phyloP scores from a whole-genome alignment of 2,113 vertebrate species.

The Brachionichthys hirsutus region DNA sequence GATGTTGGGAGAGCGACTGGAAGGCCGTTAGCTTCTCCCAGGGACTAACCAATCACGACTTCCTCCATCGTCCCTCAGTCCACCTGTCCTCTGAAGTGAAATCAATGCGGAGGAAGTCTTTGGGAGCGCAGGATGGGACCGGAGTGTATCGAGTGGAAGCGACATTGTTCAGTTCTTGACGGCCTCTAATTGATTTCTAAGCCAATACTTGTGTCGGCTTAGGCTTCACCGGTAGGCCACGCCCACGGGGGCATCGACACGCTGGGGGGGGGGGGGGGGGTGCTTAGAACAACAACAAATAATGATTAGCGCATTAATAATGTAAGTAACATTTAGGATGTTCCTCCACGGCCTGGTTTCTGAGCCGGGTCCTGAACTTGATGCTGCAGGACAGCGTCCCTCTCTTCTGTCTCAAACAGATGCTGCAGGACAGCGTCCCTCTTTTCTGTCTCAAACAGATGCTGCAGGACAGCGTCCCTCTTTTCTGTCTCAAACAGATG shows the following conservation, averaged over 20 bases:
- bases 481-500: no score
- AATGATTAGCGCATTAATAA: no score
- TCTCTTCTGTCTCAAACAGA: no score
- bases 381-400: no score
- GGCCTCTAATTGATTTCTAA: constrained; percentile 1
- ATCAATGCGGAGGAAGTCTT: constrained; percentile 38
- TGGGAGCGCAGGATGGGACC: constrained; percentile 5
- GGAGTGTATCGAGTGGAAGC: constrained; percentile 1
- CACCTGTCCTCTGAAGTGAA: constrained; percentile 36
- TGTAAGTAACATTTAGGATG: not conserved
- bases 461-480: no score
- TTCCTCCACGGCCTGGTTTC: no score
- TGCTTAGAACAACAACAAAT: no score
- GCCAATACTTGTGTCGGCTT: constrained; percentile 6
- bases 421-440: no score
- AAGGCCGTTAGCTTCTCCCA: no score
- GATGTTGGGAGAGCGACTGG: not conserved
- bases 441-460: no score
- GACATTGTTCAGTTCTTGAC: constrained; percentile 20
- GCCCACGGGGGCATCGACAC: no score
- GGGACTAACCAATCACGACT: constrained; percentile 11
- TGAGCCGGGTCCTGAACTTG: no score
- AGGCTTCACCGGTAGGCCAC: not conserved
- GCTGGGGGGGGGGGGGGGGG: not conserved
- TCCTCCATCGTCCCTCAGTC: constrained; percentile 17